Evolutionary conservation across 1,140 invertebrate species (phyloP).

Genomic region (Gryllus bimaculatus): DNA sequence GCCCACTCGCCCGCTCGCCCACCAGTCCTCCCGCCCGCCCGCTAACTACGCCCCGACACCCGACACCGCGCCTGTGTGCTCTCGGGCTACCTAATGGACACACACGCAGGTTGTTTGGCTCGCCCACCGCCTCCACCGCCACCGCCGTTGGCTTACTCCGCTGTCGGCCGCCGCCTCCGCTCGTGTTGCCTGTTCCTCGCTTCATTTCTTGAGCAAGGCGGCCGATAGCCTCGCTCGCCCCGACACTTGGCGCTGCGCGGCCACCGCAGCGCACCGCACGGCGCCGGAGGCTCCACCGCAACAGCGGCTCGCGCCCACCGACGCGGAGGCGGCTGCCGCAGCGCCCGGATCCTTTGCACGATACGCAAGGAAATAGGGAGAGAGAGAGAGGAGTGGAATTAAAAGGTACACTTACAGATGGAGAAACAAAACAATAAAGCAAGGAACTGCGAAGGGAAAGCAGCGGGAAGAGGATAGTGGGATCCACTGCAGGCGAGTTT

Average conservation of each 20-base stretch:
- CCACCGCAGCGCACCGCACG: too few species aligned
- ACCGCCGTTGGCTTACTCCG: not conserved
- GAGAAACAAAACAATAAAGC: not conserved
- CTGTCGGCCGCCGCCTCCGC: not conserved
- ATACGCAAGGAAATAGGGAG: too few species aligned
- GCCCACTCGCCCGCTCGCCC: not conserved
- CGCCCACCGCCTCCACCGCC: too few species aligned
- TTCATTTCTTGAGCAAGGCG: not conserved
- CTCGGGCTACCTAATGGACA: slow-evolving; percentile 2
- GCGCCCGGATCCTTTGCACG: too few species aligned
- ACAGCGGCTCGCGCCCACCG: too few species aligned
- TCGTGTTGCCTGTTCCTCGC: not conserved
- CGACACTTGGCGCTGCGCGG: too few species aligned
- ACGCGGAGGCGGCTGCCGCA: too few species aligned
- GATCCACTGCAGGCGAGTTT: too few species aligned
- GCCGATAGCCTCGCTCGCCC: too few species aligned
- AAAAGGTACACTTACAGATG: not conserved
- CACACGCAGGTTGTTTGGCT: not conserved
- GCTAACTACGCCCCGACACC: not conserved
- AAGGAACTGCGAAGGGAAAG: not conserved
- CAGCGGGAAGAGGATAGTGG: not conserved
- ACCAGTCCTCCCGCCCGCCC: too few species aligned
- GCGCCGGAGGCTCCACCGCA: too few species aligned
- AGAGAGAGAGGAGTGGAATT: not conserved
- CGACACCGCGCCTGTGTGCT: slow-evolving; percentile 1